phyloP scores from a whole-genome alignment of 2,797 vertebrate genomes.

The Hirundo rustica region DNA sequence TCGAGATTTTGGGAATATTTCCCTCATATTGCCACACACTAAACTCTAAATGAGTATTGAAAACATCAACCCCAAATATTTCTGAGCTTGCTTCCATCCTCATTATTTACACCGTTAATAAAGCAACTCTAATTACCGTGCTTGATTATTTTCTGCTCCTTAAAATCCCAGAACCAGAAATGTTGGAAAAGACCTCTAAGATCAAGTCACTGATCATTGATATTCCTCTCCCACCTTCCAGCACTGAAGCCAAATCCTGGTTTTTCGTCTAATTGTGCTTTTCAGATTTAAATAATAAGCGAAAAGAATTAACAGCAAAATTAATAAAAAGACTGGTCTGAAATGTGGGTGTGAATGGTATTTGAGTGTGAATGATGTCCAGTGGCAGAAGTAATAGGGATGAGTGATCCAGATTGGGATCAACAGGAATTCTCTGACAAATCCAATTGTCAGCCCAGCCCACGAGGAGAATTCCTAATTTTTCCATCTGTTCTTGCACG shows the following conservation, averaged over 20 bases:
- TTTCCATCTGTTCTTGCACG: background rate
- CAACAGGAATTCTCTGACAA: background rate
- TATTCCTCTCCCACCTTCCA: background rate
- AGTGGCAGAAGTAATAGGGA: background rate
- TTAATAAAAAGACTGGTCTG: background rate
- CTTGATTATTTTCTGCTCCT: background rate
- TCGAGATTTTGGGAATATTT: background rate
- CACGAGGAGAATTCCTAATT: background rate
- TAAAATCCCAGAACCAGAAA: background rate
- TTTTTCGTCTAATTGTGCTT: background rate
- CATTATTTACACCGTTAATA: accelerated
- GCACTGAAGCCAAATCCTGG: background rate
- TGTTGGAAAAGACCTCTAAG: background rate
- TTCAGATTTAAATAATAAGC: background rate
- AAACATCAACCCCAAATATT: background rate
- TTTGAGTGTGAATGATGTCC: background rate
- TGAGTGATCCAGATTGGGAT: background rate
- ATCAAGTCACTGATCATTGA: background rate
- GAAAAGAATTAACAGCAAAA: background rate
- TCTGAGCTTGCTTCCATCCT: background rate
- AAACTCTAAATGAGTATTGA: background rate
- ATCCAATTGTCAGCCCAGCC: background rate
- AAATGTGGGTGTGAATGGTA: background rate
- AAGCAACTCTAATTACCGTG: accelerated
- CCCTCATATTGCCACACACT: accelerated